phyloP scores from a whole-genome alignment of 2,888 invertebrate genomes.

The Epinotia brunnichana region DNA sequence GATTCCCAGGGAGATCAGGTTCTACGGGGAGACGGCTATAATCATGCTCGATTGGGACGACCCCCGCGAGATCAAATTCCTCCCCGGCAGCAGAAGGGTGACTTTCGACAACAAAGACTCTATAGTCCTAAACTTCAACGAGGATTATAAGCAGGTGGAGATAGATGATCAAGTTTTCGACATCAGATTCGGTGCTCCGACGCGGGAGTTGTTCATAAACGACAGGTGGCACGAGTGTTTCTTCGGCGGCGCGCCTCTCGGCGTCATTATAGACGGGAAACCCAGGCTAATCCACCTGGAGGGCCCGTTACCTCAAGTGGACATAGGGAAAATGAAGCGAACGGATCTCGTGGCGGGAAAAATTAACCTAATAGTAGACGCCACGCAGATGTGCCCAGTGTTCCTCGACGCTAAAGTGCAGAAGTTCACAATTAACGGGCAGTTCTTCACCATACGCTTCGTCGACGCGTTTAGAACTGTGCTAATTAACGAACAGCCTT shows the following conservation, averaged over 20 bases:
- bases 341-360: constrained; percentile 93
- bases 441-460: constrained; percentile 90
- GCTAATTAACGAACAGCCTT: constrained; percentile 90
- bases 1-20: constrained; percentile 90
- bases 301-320: constrained; percentile 96
- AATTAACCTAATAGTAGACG: constrained; percentile 92
- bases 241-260: constrained; percentile 94
- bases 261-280: constrained; percentile 90
- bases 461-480: constrained; percentile 90
- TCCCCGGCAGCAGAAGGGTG: constrained; percentile 89
- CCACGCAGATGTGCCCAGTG: constrained; percentile 89
- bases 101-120: constrained; percentile 90
- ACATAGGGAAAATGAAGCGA: constrained; percentile 90
- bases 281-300: constrained; percentile 91
- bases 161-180: constrained; percentile 89
- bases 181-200: constrained; percentile 95
- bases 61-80: constrained; percentile 92
- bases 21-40: constrained; percentile 93
- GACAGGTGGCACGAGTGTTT: constrained; percentile 95
- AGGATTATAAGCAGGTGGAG: constrained; percentile 88
- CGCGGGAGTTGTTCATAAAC: constrained; percentile 95
- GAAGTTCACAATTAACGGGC: constrained; percentile 88
- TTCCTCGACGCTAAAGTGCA: constrained; percentile 93
- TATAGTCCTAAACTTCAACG: constrained; percentile 85
- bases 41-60: constrained; percentile 94